Evolutionary conservation across 2,888 invertebrate species (phyloP), one percentile per base, ranked within the genome.

Genomic region (Pterostichus madidus): DNA sequence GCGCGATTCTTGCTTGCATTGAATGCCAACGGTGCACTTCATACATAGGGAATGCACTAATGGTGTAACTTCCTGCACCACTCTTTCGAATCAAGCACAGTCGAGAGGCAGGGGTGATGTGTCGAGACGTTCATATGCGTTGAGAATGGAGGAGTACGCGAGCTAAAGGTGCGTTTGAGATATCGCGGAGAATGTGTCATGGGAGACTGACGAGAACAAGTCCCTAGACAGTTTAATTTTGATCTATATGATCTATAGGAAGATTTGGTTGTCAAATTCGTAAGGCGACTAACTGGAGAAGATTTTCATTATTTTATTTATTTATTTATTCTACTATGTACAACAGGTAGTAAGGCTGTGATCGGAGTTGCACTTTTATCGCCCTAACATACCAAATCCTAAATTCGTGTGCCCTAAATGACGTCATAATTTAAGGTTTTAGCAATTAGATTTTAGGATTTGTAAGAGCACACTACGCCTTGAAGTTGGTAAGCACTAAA

Each of bases 21-120:
- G 71, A 80, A 71, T 73, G 53, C 71, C 17, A 79, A 53, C 73
- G 56, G 80, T 73, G 80, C 80, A 80, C 56, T 80, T 80, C 80
- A 73, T 80, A 80, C 80, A 80, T 80, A 80, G 73, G 71, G 80
- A 80, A 80, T 80, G 80, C 80, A 80, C 80, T 80, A 80, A 80
- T 80, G 80, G 80, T 73, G 80, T 80, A 80, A 80, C 80, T 80
- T 80, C 80, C 80, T 80, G 80, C 56, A 56, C 17, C 80, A 71
- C 52, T 68, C 52, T 53, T 80, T 49, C 80, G 71, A 73, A 80
- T 80, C 80, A 80, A 80, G 56, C 56, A 80, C 80, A 80, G 32
- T 73, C 53, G 73, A 80, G 80, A 73, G 7, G 80, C 73, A 56
- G 71, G 71, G 80, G 80, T 49, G 71, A 80, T 17, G 59, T 11